Evolutionary conservation across 2,888 invertebrate species (phyloP), one percentile per base, ranked within the genome.

Genomic region (Drosophila paucipuncta): DNA sequence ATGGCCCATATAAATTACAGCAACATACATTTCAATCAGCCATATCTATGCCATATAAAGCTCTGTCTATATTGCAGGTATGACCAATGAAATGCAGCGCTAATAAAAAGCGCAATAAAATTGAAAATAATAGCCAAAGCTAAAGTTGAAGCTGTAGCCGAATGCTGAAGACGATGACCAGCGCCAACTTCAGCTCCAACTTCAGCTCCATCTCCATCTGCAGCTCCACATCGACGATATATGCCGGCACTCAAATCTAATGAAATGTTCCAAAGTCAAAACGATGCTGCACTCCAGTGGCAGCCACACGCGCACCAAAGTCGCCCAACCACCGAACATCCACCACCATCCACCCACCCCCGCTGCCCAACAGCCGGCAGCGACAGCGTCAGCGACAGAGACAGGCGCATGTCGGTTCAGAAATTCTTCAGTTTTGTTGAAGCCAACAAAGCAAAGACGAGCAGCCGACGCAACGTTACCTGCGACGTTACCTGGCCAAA

Each of bases 171-270:
- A 75, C 66, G 67, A 62, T 76, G 66, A 22, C 64, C 63, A 67
- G 13, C 49, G 50, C 49, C 65, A 66, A 16, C 57, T 41, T 0
- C 11, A 31, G 2, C 33, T 16, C 4, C 49, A 49, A 13, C 47
- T 47, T 11, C 47, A 22, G 18, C 49, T 50, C 18, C 18, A 50
- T 1, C 28, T 55, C n/a, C 37, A 57, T 22, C 55, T 39, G 16
- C 55, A 62, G 58, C 35, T 63, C 62, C 64, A 70, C 81, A 80
- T 80, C 61, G 77, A 85, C 85, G 76, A 90, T 85, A 82, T 88
- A 90, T 88, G 83, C 89, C 82, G 88, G 87, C 89, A 88, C 89
- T 90, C 87, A 90, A 90, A 90, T 90, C 87, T 90, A 89, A 89
- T 89, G 90, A 90, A 89, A 89, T 89, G 89, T 90, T 90, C 83